These are phyloP conservation scores for Gallinago media DNA, from an alignment of 2,113 vertebrate species.

Conservation along the genomic window DNA sequence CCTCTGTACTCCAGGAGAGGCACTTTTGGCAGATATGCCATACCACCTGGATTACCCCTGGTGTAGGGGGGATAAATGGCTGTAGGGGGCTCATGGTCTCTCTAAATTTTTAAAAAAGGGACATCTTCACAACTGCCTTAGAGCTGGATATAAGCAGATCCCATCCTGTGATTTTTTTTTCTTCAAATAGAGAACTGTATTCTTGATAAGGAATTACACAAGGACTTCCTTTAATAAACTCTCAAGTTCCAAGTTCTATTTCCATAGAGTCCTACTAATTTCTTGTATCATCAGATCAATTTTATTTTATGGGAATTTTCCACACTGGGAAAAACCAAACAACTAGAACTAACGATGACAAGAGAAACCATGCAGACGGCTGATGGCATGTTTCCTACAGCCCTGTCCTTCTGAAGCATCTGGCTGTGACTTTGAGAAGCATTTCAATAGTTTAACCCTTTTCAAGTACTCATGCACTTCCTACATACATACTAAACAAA, in stretches of 20 bases:
- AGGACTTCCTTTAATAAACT: neutral
- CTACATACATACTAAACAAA: neutral
- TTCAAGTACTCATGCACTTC: neutral
- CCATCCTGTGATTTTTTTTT: neutral
- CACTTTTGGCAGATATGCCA: neutral
- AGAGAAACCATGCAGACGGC: neutral
- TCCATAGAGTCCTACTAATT: neutral
- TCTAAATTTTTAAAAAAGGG: neutral
- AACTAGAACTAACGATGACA: neutral
- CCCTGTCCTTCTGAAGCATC: neutral
- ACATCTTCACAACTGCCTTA: neutral
- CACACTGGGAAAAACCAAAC: neutral
- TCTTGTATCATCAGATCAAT: neutral
- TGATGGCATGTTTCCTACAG: neutral
- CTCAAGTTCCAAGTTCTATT: neutral
- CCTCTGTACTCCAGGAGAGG: neutral
- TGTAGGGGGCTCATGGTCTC: neutral
- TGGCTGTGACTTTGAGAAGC: neutral
- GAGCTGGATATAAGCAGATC: neutral
- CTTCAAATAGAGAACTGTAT: neutral
- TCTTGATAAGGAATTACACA: neutral
- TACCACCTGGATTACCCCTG: neutral
- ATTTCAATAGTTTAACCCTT: neutral
- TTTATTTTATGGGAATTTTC: slow-evolving; percentile 1
- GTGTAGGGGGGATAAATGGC: neutral